phyloP scores from a whole-genome alignment of 2,888 invertebrate species.

The Melinopterus prodromus region DNA sequence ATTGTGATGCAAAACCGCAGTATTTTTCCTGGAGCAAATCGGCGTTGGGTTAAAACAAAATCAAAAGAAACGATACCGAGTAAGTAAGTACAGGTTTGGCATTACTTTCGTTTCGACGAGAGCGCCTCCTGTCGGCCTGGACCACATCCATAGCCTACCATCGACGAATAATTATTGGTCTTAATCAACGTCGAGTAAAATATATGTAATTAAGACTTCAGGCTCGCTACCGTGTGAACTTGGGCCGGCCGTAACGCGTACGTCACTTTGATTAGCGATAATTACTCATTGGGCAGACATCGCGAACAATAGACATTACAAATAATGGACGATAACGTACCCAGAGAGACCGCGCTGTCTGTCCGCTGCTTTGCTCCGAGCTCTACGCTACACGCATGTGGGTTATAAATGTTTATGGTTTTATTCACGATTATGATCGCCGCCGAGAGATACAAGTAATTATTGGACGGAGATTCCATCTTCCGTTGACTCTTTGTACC shows the following conservation, averaged over 20 bases:
- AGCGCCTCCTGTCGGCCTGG: neutral
- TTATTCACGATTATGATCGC: slow-evolving; percentile 4
- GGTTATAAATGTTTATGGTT: slow-evolving; percentile 4
- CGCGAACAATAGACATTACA: slow-evolving; percentile 23
- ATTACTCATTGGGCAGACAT: slow-evolving; percentile 21
- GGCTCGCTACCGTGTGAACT: slow-evolving; percentile 25
- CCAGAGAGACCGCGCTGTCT: slow-evolving; percentile 5
- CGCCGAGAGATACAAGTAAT: slow-evolving; percentile 4
- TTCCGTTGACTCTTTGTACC: neutral
- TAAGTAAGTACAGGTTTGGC: neutral
- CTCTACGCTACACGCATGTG: neutral
- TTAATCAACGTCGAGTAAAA: slow-evolving; percentile 23
- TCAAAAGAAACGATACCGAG: neutral
- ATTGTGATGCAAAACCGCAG: slow-evolving; percentile 4
- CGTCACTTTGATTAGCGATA: slow-evolving; percentile 23
- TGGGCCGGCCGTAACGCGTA: slow-evolving; percentile 12
- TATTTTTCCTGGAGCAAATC: slow-evolving; percentile 4
- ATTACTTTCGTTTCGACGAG: neutral
- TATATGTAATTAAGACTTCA: slow-evolving; percentile 25
- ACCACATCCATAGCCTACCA: slow-evolving; percentile 14
- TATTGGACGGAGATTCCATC: neutral
- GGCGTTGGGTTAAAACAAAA: neutral
- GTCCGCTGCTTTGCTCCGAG: neutral
- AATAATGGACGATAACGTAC: slow-evolving; percentile 17
- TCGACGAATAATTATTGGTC: slow-evolving; percentile 23